phyloP scores from a whole-genome alignment of 1,140 invertebrate genomes.

The Psix sp. region DNA sequence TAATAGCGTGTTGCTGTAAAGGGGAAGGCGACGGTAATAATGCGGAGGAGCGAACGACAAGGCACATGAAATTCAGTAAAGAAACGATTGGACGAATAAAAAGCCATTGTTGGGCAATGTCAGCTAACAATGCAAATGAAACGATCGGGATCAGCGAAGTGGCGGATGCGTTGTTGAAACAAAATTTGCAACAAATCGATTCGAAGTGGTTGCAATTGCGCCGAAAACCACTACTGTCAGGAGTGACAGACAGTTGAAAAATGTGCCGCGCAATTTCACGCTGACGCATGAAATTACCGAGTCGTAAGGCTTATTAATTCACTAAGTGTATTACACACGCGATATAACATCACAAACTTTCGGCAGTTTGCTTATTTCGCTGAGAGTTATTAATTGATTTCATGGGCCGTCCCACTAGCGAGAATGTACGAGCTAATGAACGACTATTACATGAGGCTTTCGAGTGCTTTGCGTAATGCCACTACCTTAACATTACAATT shows the following conservation, averaged over 20 bases:
- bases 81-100: constrained; percentile 45
- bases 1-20: no score
- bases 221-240: not conserved
- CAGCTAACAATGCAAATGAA: constrained; percentile 47
- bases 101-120: constrained; percentile 36
- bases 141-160: constrained; percentile 25
- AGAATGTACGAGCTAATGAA: constrained; percentile 30
- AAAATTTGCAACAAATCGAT: constrained; percentile 36
- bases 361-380: constrained; percentile 38
- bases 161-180: constrained; percentile 10
- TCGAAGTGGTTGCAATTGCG: constrained; percentile 24
- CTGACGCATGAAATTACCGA: constrained; percentile 16
- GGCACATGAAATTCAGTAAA: not conserved
- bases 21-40: no score
- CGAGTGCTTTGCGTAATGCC: constrained; percentile 17
- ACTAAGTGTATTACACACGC: constrained; percentile 22
- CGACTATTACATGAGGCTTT: constrained; percentile 18
- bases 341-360: constrained; percentile 35
- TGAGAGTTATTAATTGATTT: constrained; percentile 49
- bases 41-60: not conserved
- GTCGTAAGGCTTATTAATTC: constrained; percentile 30
- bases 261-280: constrained; percentile 21
- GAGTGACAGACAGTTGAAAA: not conserved
- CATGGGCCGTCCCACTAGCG: constrained; percentile 11
- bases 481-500: constrained; percentile 38